Evolutionary conservation across 1,140 invertebrate species (phyloP).

Genomic region (Drosophila fuyamai): DNA sequence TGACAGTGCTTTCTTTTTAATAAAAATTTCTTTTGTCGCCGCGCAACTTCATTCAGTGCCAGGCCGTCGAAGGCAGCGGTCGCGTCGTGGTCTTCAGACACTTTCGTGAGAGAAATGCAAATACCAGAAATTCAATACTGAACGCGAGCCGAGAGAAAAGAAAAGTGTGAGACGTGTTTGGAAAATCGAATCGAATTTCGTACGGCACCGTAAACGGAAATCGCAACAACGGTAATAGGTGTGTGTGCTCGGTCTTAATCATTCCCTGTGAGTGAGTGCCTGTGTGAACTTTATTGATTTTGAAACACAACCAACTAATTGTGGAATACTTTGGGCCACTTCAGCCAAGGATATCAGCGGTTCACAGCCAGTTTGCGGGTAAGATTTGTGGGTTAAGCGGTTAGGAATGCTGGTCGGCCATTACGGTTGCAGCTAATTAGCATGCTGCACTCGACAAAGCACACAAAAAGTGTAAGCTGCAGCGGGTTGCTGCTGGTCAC

Average conservation of each 20-base stretch:
- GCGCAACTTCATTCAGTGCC: constrained; percentile 76
- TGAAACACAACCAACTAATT: constrained; percentile 15
- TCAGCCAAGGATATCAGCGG: constrained; percentile 41
- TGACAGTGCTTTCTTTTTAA: constrained; percentile 80
- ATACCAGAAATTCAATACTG: constrained; percentile 53
- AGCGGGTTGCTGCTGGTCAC: constrained; percentile 28
- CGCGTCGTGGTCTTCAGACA: constrained; percentile 49
- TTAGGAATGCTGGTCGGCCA: constrained; percentile 22
- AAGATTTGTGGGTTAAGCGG: constrained; percentile 51
- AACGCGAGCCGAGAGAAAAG: constrained; percentile 58
- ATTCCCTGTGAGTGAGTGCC: constrained; percentile 15
- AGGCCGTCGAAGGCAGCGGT: constrained; percentile 75
- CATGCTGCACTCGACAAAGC: constrained; percentile 27
- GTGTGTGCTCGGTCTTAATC: constrained; percentile 25
- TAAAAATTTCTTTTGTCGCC: constrained; percentile 82
- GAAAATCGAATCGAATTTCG: constrained; percentile 72
- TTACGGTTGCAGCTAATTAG: constrained; percentile 56
- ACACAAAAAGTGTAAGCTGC: constrained; percentile 10
- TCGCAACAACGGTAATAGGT: constrained; percentile 73
- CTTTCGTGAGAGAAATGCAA: constrained; percentile 62
- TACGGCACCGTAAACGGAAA: constrained; percentile 71
- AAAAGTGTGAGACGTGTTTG: constrained; percentile 70
- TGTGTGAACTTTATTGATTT: constrained; percentile 40
- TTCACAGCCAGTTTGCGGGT: constrained; percentile 23
- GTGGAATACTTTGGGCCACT: constrained; percentile 23